Percentiles rank a stretch among this genome's conserved stretches.
Conservation (phyloP, 92 coral and sea anemone genomes). For the Palythoa grandiflora region DNA sequence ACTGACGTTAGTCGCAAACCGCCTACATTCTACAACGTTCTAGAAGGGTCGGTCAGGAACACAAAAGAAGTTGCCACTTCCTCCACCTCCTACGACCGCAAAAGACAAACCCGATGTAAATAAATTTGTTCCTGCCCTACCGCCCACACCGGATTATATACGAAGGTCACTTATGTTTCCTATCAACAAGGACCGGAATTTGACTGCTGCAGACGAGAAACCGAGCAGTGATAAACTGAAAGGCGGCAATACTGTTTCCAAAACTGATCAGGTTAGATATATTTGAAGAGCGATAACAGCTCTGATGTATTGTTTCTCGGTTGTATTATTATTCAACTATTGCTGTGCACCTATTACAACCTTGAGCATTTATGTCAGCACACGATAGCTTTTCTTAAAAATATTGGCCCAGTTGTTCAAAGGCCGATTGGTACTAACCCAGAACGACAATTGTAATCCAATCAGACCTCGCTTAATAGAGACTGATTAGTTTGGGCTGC, state of each 20-base stretch:
- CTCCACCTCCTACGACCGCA: slow-evolving; percentile 2
- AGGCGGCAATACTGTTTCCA: not conserved
- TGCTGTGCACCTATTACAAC: too few relatives aligned
- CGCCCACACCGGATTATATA: slow-evolving; percentile 36
- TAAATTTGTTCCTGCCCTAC: not conserved
- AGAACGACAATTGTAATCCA: too few relatives aligned
- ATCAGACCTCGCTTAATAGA: too few relatives aligned
- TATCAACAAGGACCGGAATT: not conserved
- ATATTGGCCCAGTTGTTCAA: too few relatives aligned
- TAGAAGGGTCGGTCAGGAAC: slow-evolving; percentile 17
- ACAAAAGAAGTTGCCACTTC: slow-evolving; percentile 13
- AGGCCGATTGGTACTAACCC: too few relatives aligned
- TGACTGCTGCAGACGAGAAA: not conserved
- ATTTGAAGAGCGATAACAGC: not conserved
- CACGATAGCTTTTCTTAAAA: too few relatives aligned
- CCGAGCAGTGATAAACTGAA: not conserved
- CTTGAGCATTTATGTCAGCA: too few relatives aligned
- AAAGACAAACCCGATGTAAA: not conserved
- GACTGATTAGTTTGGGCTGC: too few relatives aligned
- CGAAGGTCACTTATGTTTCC: not conserved
- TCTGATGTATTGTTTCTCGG: not conserved
- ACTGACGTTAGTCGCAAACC: not conserved
- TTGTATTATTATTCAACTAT: too few relatives aligned
- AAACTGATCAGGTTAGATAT: slow-evolving; percentile 3
- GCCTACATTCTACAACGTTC: not conserved